Base-by-base conservation (phyloP, 2,113 vertebrate genomes). In the Pseudois nayaur region DNA sequence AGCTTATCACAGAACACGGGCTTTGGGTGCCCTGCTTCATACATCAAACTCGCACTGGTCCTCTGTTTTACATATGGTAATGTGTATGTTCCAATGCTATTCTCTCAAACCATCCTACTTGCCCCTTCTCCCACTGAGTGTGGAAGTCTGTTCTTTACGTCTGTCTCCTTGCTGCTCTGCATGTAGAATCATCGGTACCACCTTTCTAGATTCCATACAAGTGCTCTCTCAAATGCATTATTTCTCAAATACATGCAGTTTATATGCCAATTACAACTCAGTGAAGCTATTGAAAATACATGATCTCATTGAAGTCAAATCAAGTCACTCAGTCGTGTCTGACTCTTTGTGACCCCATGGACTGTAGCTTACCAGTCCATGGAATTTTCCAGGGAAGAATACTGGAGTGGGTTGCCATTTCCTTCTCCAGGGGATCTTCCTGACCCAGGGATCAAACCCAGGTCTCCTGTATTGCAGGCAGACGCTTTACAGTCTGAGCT, bases 221-320 rank as follows among this genome's bases (percentile, higher is more conserved):
- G 78, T 33, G 54, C 50, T 86, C 60, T 93, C 92, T 57, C 33
- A 83, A 55, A 64, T 79, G 36, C 4, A 27, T 52, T 31, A 9
- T 71, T 55, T 93, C 79, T 89, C 83, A 64, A 85, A 96, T 60
- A 57, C 1, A 6, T 82, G 31, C 36, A 19, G 54, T 84, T 96
- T 55, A 71, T n/a, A 60, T 55, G 36, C n/a, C 79, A 94, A 9
- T 74, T 83, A 57, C 16, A 95, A 87, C 17, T 60, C 36, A 29
- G 54, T 87, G 76, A 88, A 76, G 54, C 81, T 83, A 21, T 55
- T 91, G 95, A 97, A 96, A 91, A 90, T 50, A 59, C 33, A 84
- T 17, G 25, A 82, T 81, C 64, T 95, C 76, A 62, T 78, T 45
- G 45, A 45, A 45, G 45, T 45, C 45, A 45, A 45, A 45, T 45